Percentiles rank a stretch among this genome's conserved stretches.
Conservation (phyloP, 2,797 vertebrate genomes). For the Oreortyx pictus region DNA sequence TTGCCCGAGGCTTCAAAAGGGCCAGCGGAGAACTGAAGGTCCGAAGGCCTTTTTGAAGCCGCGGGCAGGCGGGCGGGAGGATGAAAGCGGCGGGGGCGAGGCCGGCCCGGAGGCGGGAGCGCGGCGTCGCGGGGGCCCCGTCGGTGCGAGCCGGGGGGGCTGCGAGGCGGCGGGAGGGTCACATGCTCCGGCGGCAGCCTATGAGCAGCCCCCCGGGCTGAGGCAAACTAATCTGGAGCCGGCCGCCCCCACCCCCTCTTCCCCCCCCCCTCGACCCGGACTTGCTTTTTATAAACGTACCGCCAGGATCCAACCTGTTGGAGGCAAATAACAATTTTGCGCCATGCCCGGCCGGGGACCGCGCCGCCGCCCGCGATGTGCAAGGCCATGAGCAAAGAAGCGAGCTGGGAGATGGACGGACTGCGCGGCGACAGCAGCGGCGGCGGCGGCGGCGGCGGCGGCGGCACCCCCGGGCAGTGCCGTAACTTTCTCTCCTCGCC, state of each 20-base stretch:
- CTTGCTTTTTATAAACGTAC: slow-evolving; percentile 85
- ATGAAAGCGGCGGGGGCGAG: neutral
- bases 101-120: slow-evolving; percentile 27
- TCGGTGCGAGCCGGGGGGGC: slow-evolving; percentile 14
- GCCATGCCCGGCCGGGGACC: slow-evolving; percentile 72
- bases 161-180: slow-evolving; percentile 61
- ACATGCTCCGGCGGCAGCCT: slow-evolving; percentile 77
- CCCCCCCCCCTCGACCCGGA: slow-evolving; percentile 82
- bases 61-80: neutral
- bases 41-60: slow-evolving; percentile 28
- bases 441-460: slow-evolving; percentile 61
- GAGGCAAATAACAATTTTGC: slow-evolving; percentile 74
- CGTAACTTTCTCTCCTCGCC: slow-evolving; percentile 74
- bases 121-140: neutral
- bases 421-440: slow-evolving; percentile 74
- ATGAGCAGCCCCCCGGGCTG: slow-evolving; percentile 64
- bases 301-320: slow-evolving; percentile 83
- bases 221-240: slow-evolving; percentile 73
- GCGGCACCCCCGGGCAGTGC: slow-evolving; percentile 68
- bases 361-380: slow-evolving; percentile 70
- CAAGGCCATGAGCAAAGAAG: slow-evolving; percentile 80
- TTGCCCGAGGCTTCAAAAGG: neutral
- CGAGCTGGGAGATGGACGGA: slow-evolving; percentile 82
- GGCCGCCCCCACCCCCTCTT: slow-evolving; percentile 58
- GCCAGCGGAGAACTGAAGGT: neutral